Evolutionary conservation across 2,888 invertebrate species (phyloP).

Genomic region (Carabus problematicus): DNA sequence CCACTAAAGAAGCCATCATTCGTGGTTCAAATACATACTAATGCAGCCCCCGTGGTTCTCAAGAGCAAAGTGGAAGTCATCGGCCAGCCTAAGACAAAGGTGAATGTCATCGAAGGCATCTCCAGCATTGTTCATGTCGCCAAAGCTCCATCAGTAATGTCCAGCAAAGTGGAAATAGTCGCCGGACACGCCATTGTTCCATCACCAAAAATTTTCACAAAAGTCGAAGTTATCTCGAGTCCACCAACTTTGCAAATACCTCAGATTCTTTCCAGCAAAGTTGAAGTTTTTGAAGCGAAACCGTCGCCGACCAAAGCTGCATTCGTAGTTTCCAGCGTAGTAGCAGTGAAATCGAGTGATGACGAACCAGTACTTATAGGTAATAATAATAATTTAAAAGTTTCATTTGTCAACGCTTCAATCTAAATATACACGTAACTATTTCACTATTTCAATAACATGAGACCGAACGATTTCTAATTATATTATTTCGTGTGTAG

Average conservation of each 20-base stretch:
- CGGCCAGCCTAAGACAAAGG: conserved; percentile 60
- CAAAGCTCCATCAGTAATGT: conserved; percentile 53
- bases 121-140: conserved; percentile 58
- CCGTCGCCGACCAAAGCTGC: conserved; percentile 52
- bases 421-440: background rate
- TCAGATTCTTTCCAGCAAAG: conserved; percentile 52
- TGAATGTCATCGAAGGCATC: conserved; percentile 53
- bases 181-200: conserved; percentile 57
- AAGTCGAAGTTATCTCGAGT: conserved; percentile 55
- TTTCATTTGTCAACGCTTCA: too few relatives aligned
- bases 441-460: too few relatives aligned
- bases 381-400: background rate
- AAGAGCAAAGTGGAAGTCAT: conserved; percentile 67
- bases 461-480: too few relatives aligned
- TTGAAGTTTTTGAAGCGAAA: conserved; percentile 51
- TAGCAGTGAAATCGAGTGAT: conserved; percentile 62
- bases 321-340: conserved; percentile 63
- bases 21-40: conserved; percentile 52
- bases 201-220: conserved; percentile 52
- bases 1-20: conserved; percentile 53
- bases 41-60: conserved; percentile 45
- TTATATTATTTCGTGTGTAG: background rate
- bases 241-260: conserved; percentile 45
- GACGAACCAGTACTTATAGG: conserved; percentile 66
- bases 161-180: conserved; percentile 55